Conservation (phyloP, 2,888 invertebrate species). For the Synanthedon myopaeformis region DNA sequence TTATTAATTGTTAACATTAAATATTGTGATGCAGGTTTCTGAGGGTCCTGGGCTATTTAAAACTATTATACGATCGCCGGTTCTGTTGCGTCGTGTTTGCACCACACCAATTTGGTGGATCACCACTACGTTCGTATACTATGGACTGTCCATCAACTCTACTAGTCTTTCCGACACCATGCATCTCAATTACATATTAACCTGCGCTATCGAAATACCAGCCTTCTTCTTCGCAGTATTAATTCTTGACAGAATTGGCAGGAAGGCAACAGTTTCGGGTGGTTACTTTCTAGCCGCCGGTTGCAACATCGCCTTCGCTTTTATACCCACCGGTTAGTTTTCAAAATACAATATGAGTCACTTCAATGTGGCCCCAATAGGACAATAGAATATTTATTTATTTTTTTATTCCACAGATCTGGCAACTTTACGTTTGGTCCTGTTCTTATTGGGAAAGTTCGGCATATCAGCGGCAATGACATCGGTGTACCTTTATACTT, state of each 20-base stretch:
- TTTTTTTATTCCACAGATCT: constrained; percentile 26
- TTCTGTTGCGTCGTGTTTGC: constrained; percentile 67
- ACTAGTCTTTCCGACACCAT: constrained; percentile 79
- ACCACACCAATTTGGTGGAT: constrained; percentile 84
- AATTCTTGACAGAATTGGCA: constrained; percentile 72
- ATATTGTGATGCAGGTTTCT: neutral
- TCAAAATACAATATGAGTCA: neutral
- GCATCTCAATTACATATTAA: constrained; percentile 78
- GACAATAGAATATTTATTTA: neutral
- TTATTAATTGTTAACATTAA: neutral
- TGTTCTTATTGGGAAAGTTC: constrained; percentile 74
- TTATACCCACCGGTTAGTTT: constrained; percentile 63
- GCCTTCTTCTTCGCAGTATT: constrained; percentile 73
- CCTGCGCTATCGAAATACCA: constrained; percentile 77
- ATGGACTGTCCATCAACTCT: constrained; percentile 82
- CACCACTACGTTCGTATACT: constrained; percentile 82
- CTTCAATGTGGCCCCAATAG: neutral
- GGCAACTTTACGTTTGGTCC: constrained; percentile 35
- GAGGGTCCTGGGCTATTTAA: neutral
- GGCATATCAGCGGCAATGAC: constrained; percentile 75
- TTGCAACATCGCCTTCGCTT: constrained; percentile 47
- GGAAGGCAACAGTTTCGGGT: constrained; percentile 69
- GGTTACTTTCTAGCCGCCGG: constrained; percentile 72
- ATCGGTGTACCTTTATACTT: constrained; percentile 74
- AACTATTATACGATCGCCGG: constrained; percentile 28